Base-by-base conservation (phyloP, 2,113 vertebrate species). In the Aleadryas rufinucha region DNA sequence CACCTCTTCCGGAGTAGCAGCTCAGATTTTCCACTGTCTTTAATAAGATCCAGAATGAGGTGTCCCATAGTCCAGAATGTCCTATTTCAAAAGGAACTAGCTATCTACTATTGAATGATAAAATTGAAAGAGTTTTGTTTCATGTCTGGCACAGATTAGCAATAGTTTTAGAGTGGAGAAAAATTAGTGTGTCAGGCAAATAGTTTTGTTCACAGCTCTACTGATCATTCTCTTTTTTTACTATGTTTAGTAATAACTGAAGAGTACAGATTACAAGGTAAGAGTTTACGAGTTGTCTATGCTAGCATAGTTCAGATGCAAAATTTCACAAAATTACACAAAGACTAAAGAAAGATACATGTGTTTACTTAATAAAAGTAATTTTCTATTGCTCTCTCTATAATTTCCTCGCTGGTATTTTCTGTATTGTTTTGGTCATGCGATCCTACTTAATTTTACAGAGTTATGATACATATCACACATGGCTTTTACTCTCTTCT, bases 241-340 rank as follows among this genome's bases (percentile, higher is more conserved):
- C 6, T 53, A 8, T 44, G 7, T 61, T 49, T 41, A 59, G 10
- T 52, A 68, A 28, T 9, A 89, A 49, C 5, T 24, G 35, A 45
- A 71, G 26, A 17, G 35, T 44, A 61, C 7, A 44, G 21, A 50
- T 42, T 69, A 16, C 2, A 76, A 59, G 5, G 15, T 57, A 70
- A 37, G 30, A 82, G 52, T 44, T 89, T 18, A 31, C 0, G 0
- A 35, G 6, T 13, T 65, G 12, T 12, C 45, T 87, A 3, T 49
- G 66, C 7, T n/a, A 69, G 6, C 3, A 6, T 33, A 56, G 10
- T 49, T 84, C 9, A 41, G 28, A n/a, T 53, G 21, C 50, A 39
- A 39, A 39, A 39, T 39, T 39, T 81, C 45, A 54, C n/a, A 59
- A 35, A 11, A 81, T 76, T 71, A 63, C 11, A 44, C 13, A 42